Base-by-base conservation (phyloP, 2,888 invertebrate genomes). In the Diplazon laetatorius region DNA sequence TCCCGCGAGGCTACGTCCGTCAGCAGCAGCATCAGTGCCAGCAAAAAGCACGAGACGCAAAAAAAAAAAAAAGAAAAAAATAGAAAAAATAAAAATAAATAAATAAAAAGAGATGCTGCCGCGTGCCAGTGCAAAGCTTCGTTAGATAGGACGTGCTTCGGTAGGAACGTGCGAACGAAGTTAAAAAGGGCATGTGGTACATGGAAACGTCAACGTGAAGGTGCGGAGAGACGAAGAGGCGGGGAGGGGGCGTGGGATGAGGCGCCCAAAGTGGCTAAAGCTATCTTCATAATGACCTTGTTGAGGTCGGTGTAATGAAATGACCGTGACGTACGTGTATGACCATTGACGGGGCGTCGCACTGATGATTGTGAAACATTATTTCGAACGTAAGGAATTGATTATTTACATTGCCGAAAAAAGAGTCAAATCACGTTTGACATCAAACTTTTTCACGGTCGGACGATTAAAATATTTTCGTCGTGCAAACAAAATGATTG, bases 81-180 rank as follows among this genome's bases (percentile, higher is more conserved):
- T n/a, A n/a, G n/a, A n/a, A n/a, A n/a, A n/a, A n/a, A 16, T 3
- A 35, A 50, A 48, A 18, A 1, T 9, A 48, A 48, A 60, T 44
- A 44, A 48, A 63, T n/a, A 35, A 30, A 44, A n/a, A 25, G 50
- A 48, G 59, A 55, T 35, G 12, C 44, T 46, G 22, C 50, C 52
- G 18, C 22, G 16, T 52, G 1, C 52, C 42, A 48, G 62, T 63
- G 55, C 42, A 66, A 60, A 52, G 65, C 65, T 66, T 66, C 76
- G 60, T 71, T 71, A 76, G 59, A 76, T 60, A 52, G 59, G 50
- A 71, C 76, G 70, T 70, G 57, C 37, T 60, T 50, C 12, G 20
- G 57, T 30, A 10, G 37, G 37, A 71, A 71, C 52, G 65, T 60
- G 60, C 59, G 44, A 71, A 60, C 35, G 9, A 60, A 70, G 60